phyloP scores from a whole-genome alignment of 37 sponge, comb jelly and placozoan species.

The Haliclona indistincta region DNA sequence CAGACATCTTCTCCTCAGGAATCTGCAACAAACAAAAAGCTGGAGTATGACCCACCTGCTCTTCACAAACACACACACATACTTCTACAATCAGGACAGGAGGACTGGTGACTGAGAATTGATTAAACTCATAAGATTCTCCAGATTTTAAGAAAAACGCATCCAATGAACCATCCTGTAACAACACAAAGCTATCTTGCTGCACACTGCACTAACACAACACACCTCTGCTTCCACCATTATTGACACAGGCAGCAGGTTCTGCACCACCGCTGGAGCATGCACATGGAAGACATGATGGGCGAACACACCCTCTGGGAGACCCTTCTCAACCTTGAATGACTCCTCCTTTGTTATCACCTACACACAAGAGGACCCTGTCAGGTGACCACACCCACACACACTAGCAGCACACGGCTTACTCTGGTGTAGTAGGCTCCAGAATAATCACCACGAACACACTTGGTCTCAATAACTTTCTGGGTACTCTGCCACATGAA shows the following conservation, averaged over 20 bases:
- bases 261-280: constrained; percentile 70
- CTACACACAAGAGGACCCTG: background rate
- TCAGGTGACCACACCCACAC: background rate
- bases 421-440: constrained; percentile 19
- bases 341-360: constrained; percentile 49
- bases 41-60: background rate
- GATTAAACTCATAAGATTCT: background rate
- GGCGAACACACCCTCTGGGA: constrained; percentile 27
- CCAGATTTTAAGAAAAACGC: background rate
- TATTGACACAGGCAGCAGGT: constrained; percentile 60
- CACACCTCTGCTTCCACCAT: constrained; percentile 40
- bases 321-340: constrained; percentile 24
- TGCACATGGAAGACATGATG: constrained; percentile 75
- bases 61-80: background rate
- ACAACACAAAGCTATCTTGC: background rate
- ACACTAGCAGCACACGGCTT: background rate
- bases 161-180: background rate
- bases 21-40: constrained; percentile 6
- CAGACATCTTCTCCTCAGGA: constrained; percentile 7
- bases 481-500: constrained; percentile 15
- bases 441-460: constrained; percentile 12
- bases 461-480: constrained; percentile 17
- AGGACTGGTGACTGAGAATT: background rate
- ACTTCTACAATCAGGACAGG: background rate
- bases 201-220: background rate